Conservation (phyloP, 2,888 invertebrate genomes). For the Polietes domitor region DNA sequence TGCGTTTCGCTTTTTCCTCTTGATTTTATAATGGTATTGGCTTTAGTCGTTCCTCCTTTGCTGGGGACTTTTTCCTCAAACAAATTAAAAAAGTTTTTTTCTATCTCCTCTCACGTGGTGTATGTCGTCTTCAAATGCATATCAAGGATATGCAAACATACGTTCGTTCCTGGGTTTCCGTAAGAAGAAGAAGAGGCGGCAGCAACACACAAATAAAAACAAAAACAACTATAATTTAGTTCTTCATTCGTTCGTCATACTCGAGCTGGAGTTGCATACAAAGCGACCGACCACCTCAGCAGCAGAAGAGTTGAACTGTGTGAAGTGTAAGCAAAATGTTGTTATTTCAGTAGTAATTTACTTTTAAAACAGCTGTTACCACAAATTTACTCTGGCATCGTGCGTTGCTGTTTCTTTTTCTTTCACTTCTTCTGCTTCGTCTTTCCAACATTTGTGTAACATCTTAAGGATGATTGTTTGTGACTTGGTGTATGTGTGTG, state of each 20-base stretch:
- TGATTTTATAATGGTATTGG: conserved; percentile 65
- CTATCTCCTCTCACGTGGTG: conserved; percentile 19
- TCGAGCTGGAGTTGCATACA: background rate
- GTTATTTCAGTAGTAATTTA: conserved; percentile 64
- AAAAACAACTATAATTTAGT: conserved; percentile 14
- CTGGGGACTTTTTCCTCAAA: conserved; percentile 46
- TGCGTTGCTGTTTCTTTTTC: conserved; percentile 32
- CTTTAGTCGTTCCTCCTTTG: conserved; percentile 52
- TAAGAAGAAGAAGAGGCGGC: no score
- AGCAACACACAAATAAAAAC: background rate
- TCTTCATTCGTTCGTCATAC: conserved; percentile 6
- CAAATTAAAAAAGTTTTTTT: conserved; percentile 64
- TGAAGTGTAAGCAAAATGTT: conserved; percentile 55
- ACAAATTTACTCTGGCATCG: conserved; percentile 63
- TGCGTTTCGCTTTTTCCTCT: conserved; percentile 38
- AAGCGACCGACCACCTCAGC: conserved; percentile 27
- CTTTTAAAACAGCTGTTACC: conserved; percentile 68
- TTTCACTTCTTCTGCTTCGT: background rate
- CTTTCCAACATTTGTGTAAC: conserved; percentile 63
- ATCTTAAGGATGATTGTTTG: conserved; percentile 58
- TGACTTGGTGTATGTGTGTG: background rate
- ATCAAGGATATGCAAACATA: conserved; percentile 63
- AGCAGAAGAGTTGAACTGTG: conserved; percentile 40
- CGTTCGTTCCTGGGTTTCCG: background rate
- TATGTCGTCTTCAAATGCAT: conserved; percentile 51